These are phyloP conservation scores for Drosophila rellima DNA, from an alignment of 2,888 invertebrate species.

Conservation along the genomic window DNA sequence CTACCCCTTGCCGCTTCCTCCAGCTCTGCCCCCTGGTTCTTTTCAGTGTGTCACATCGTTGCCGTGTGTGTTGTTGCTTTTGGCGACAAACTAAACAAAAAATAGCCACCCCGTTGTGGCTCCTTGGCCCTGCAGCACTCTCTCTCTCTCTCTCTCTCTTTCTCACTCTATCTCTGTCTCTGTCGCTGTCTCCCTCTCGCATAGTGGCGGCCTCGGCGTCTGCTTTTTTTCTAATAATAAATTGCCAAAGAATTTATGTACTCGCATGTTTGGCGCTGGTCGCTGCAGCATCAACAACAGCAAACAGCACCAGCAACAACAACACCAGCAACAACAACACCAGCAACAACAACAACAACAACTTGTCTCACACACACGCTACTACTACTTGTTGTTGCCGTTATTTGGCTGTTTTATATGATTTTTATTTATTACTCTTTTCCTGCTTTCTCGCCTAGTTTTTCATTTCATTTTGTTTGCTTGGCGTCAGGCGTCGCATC, in stretches of 20 bases:
- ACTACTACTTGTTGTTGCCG: constrained; percentile 11
- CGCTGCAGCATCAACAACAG: constrained; percentile 48
- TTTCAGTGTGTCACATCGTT: background rate
- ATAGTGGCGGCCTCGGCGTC: constrained; percentile 62
- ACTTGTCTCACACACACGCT: constrained; percentile 23
- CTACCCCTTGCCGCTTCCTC: too few species aligned
- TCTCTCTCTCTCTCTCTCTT: constrained; percentile 7
- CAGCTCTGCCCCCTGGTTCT: background rate
- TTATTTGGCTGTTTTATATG: constrained; percentile 22
- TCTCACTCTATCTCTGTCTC: background rate
- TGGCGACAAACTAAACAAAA: constrained; percentile 51
- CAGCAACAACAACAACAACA: constrained; percentile 19
- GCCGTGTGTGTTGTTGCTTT: constrained; percentile 12
- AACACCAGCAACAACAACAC: constrained; percentile 34
- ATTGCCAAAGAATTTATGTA: constrained; percentile 75
- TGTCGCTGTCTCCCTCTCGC: constrained; percentile 6
- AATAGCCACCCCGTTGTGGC: background rate
- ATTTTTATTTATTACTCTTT: constrained; percentile 56
- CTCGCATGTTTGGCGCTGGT: constrained; percentile 55
- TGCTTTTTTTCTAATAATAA: constrained; percentile 76
- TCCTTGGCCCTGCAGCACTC: constrained; percentile 19
- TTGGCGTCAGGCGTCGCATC: constrained; percentile 9
- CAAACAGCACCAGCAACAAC: constrained; percentile 22
- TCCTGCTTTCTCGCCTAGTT: constrained; percentile 42
- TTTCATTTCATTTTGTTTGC: constrained; percentile 24